Percentiles rank a stretch among this genome's conserved stretches.
phyloP scores from a whole-genome alignment of 1,140 invertebrate species.

The Drosophila pseudoobscura region DNA sequence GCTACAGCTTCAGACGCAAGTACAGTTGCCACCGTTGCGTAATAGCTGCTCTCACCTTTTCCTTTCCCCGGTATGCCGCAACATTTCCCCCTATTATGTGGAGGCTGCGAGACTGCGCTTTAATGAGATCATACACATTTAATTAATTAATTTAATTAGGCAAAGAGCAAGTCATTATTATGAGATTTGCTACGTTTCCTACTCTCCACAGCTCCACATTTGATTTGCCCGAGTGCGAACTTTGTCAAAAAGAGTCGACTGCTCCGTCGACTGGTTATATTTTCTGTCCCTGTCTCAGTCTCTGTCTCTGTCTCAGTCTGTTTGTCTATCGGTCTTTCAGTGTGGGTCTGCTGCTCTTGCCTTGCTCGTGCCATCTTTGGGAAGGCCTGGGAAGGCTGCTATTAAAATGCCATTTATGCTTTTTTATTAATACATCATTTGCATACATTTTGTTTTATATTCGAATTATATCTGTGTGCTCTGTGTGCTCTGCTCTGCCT shows the following conservation, averaged over 20 bases:
- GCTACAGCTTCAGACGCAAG: background rate
- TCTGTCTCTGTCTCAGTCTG: conserved; percentile 2
- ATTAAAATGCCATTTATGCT: conserved; percentile 80
- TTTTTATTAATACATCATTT: conserved; percentile 71
- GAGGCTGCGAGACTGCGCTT: conserved; percentile 18
- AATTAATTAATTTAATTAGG: conserved; percentile 77
- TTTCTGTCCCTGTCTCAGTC: background rate
- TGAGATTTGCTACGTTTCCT: conserved; percentile 61
- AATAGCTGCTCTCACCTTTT: conserved; percentile 3
- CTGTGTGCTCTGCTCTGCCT: conserved; percentile 14
- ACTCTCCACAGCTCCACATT: conserved; percentile 47
- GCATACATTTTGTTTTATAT: conserved; percentile 72
- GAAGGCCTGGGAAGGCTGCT: conserved; percentile 29
- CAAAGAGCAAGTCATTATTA: conserved; percentile 60
- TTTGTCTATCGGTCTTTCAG: conserved; percentile 5
- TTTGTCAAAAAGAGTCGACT: conserved; percentile 48
- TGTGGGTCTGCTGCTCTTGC: too few species aligned
- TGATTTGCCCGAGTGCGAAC: conserved; percentile 45
- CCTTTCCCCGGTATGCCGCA: background rate
- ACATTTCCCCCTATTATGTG: conserved; percentile 22
- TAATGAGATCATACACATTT: conserved; percentile 74
- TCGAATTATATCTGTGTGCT: conserved; percentile 30
- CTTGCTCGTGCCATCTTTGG: conserved; percentile 49
- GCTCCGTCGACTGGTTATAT: conserved; percentile 1
- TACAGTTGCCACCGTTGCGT: conserved; percentile 26